Base-by-base conservation (phyloP, 2,797 vertebrate genomes). In the Neosilurus hyrtlii region DNA sequence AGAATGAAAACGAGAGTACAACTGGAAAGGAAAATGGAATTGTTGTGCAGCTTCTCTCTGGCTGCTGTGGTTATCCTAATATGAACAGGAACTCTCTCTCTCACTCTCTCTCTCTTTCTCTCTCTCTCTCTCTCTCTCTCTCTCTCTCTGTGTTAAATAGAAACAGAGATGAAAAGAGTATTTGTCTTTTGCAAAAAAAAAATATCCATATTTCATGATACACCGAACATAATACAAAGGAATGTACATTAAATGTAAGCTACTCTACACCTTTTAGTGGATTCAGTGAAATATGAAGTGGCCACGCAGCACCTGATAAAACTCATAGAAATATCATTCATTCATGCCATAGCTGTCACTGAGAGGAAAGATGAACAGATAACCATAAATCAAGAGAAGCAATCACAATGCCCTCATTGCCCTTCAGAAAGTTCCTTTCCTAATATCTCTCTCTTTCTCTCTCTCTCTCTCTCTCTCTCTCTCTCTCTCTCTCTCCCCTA, bases 381-480 rank as follows among this genome's bases (percentile, higher is more conserved):
- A 75, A 76, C 43, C 15, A 22, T 54, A 77, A 56, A 84, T 65
- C 56, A 74, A 79, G 22, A 72, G 75, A 76, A 78, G 72, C 37
- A 16, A 16, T 63, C 37, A 43, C 51, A 70, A 43, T 15, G 76
- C 73, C 83, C 54, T 84, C 79, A 78, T 18, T 15, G 54, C 65
- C 51, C 66, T 82, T 49, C 81, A 56, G 35, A 35, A 74, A 54
- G 11, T 24, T 65, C 22, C n/a, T 62, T 76, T 73, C 15, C 61
- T 22, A 14, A 51, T 80, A 52, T 57, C 49, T 49, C 68, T 71
- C 43, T n/a, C 68, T 52, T 22, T 8, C 51, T 73, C 3, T 30
- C 57, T 18, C 57, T 18, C 15, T 3, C 15, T 16, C 56, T 18
- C 56, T 3, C 3, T 16, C 54, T 16, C 52, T 63, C 20, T 16